Base-by-base conservation (phyloP, 2,113 vertebrate genomes). In the Podiceps cristatus region DNA sequence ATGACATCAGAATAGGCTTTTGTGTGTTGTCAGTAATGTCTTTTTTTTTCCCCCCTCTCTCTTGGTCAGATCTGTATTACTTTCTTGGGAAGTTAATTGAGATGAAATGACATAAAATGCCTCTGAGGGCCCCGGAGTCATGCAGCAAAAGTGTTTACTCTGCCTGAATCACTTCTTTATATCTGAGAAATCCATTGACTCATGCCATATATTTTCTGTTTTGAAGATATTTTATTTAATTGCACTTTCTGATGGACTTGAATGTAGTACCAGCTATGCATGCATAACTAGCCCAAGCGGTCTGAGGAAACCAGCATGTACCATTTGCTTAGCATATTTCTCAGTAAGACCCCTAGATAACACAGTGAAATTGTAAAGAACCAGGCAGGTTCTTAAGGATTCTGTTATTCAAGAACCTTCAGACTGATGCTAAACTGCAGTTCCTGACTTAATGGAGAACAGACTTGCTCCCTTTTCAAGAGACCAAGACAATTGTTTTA, bases 101-200 rank as follows among this genome's bases (percentile, higher is more conserved):
- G 88, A 94, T 88, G 52, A 88, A 85, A 80, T 63, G 78, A 81
- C 72, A 82, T 55, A 64, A 76, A 91, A 88, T 85, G 76, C 72
- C 84, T 90, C 81, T 68, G 77, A 93, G 88, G 53, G 90, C 52
- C 2, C 23, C 77, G 53, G 55, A 95, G 88, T 93, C 93, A 88
- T 71, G 55, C 69, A 93, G 53, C 35, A 64, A 13, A 88, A 90
- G 73, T 67, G 81, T 93, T 89, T 91, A 76, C 83, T 64, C 20
- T 81, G 71, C 13, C 50, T 94, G 67, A 89, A 93, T 82, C 63
- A 52, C 17, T 78, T 68, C 47, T 93, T 66, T 44, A 6, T 90
- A 72, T 79, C 75, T 89, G 92, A 92, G 71, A 93, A 95, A 94
- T 89, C 84, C 55, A 85, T 89, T 96, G 92, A 85, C 62, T 96